Evolutionary conservation across 2,797 vertebrate genomes (phyloP).

Genomic region (Leptatherina wallacei): DNA sequence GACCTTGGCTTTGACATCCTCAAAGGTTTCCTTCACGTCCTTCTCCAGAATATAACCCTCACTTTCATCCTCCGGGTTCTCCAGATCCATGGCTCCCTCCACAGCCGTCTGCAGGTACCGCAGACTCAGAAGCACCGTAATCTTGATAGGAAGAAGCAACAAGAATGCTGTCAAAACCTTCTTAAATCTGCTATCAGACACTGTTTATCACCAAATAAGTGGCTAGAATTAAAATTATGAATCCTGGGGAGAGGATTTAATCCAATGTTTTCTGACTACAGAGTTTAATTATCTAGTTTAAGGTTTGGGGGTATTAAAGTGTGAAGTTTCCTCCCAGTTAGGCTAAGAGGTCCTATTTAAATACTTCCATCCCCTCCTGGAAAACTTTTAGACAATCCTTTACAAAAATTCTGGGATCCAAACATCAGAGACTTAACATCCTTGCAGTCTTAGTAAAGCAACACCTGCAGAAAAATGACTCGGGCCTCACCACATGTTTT

Average conservation of each 20-base stretch:
- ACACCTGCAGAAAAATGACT: neutral
- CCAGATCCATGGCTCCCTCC: conserved; percentile 83
- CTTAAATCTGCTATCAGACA: conserved; percentile 1
- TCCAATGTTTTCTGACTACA: neutral
- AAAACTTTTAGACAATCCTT: neutral
- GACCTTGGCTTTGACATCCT: conserved; percentile 62
- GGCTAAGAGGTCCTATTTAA: neutral
- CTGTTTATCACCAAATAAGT: neutral
- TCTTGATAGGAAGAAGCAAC: conserved; percentile 64
- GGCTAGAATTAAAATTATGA: neutral
- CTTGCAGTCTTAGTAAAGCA: neutral
- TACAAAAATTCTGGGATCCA: neutral
- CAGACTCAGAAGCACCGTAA: conserved; percentile 83
- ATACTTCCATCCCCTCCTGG: too few relatives aligned
- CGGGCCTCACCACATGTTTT: conserved; percentile 8
- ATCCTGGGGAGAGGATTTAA: neutral
- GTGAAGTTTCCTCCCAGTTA: neutral
- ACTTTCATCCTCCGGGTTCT: conserved; percentile 82
- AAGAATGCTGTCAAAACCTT: neutral
- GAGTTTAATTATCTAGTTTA: neutral
- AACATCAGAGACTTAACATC: neutral
- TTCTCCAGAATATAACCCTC: conserved; percentile 88
- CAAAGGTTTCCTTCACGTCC: conserved; percentile 83
- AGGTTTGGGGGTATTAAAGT: neutral
- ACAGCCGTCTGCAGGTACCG: conserved; percentile 89